Base-by-base conservation (phyloP, 2,113 vertebrate genomes). In the Falcunculus frontatus region DNA sequence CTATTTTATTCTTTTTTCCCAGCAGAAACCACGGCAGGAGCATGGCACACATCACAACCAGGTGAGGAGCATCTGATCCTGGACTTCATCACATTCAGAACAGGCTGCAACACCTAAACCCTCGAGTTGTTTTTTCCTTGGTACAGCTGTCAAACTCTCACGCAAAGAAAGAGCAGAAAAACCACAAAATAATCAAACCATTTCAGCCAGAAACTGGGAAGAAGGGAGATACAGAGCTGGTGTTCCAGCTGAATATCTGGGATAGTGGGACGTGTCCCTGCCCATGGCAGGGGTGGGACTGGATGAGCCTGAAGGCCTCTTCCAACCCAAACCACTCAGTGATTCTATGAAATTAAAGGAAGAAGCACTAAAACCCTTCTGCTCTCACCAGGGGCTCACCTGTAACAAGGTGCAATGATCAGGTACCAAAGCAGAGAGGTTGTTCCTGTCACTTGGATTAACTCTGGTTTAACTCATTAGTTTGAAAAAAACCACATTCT, bases 401-500 rank as follows among this genome's bases (percentile, higher is more conserved):
- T 56, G 37, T 44, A 86, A 33, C 25, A 37, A 44, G n/a, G 52
- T 55, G 44, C 50, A 60, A 11, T 11, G 3, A 13, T n/a, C 41
- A 73, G 46, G 39, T 63, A 49, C 32, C 53, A 75, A 33, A 67
- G 59, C 72, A 84, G 39, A 82, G 67, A 35, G 33, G 30, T 63
- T 63, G 25, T 37, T 65, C 33, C 27, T 59, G 42, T 11, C 56
- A 32, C 4, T 9, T 53, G 35, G 30, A 81, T 67, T 50, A 95
- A 42, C 14, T 44, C 46, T 8, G 10, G 14, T 55, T 85, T 53
- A 42, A 73, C 5, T 25, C 64, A 32, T 8, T 17, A 15, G 3
- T 2, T 46, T 3, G 30, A 53, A 21, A 77, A 53, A 30, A 7
- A 0, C 1, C 6, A 52, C 18, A 3, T 35, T n/a, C 3, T 55